phyloP scores from a whole-genome alignment of 2,113 vertebrate genomes.

The Panthera tigris region DNA sequence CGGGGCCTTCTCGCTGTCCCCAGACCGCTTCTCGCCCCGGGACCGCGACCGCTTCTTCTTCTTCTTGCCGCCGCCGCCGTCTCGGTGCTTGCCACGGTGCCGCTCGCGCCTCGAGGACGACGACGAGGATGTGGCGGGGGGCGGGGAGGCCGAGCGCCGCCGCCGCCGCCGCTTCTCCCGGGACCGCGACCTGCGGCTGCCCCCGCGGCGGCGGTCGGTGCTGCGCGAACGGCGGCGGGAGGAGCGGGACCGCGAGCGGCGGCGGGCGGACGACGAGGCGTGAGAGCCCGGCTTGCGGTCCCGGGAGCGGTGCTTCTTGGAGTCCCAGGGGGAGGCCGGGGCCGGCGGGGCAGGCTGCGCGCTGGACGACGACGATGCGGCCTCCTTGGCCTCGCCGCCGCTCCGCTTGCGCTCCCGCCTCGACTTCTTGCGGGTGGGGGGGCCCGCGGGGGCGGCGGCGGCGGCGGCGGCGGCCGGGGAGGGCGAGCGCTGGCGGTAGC shows the following conservation, averaged over 20 bases:
- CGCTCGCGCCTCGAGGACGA: slow-evolving; percentile 70
- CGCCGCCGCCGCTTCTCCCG: slow-evolving; percentile 76
- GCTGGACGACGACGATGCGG: not conserved
- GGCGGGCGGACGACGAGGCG: slow-evolving; percentile 60
- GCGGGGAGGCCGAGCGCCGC: slow-evolving; percentile 77
- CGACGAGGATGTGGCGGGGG: slow-evolving; percentile 60
- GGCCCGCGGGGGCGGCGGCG: not conserved
- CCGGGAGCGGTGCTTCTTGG: slow-evolving; percentile 80
- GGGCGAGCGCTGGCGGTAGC: slow-evolving; percentile 83
- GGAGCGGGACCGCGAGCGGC: slow-evolving; percentile 79
- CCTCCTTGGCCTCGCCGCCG: slow-evolving; percentile 67
- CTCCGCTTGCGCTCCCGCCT: slow-evolving; percentile 78
- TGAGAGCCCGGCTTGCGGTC: slow-evolving; percentile 75
- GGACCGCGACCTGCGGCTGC: slow-evolving; percentile 72
- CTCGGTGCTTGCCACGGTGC: slow-evolving; percentile 84
- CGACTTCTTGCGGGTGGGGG: slow-evolving; percentile 76
- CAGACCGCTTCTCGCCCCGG: slow-evolving; percentile 76
- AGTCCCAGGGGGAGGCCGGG: slow-evolving; percentile 67
- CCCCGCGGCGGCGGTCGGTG: slow-evolving; percentile 63
- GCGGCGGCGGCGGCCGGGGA: slow-evolving; percentile 36
- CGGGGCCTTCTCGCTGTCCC: slow-evolving; percentile 59
- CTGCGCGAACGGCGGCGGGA: slow-evolving; percentile 66
- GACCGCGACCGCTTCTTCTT: slow-evolving; percentile 82
- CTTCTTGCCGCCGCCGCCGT: slow-evolving; percentile 75
- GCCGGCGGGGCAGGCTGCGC: not conserved